phyloP scores from a whole-genome alignment of 2,888 invertebrate species.

The Meiosimyza decipiens region DNA sequence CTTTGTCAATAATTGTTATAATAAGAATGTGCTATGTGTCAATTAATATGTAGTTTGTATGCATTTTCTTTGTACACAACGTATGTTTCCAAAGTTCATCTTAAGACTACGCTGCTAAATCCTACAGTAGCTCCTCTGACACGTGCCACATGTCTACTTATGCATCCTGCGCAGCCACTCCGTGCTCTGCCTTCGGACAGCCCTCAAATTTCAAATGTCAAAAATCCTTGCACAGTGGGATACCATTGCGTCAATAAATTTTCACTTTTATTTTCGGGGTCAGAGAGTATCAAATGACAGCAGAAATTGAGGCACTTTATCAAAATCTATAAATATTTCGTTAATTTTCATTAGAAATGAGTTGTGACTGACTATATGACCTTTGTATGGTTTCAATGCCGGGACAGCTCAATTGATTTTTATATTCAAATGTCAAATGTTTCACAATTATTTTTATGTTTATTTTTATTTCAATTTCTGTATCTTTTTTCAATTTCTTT shows the following conservation, averaged over 20 bases:
- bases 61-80: no score
- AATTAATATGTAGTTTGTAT: no score
- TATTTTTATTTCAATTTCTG: background rate
- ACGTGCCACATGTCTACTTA: constrained; percentile 19
- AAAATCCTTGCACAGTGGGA: background rate
- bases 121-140: constrained; percentile 12
- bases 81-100: background rate
- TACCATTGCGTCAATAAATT: background rate
- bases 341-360: background rate
- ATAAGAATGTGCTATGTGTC: no score
- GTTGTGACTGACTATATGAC: background rate
- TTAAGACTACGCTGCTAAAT: background rate
- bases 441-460: constrained; percentile 2
- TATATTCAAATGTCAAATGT: constrained; percentile 4
- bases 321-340: constrained; percentile 18
- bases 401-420: background rate
- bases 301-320: background rate
- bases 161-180: background rate
- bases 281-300: constrained; percentile 9
- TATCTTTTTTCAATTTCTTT: background rate
- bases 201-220: background rate
- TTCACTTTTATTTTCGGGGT: background rate
- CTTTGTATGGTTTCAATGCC: constrained; percentile 2
- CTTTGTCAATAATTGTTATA: no score
- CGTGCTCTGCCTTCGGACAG: background rate